These are phyloP conservation scores for Iphiclides podalirius DNA, from an alignment of 2,888 invertebrate genomes.

Conservation along the genomic window DNA sequence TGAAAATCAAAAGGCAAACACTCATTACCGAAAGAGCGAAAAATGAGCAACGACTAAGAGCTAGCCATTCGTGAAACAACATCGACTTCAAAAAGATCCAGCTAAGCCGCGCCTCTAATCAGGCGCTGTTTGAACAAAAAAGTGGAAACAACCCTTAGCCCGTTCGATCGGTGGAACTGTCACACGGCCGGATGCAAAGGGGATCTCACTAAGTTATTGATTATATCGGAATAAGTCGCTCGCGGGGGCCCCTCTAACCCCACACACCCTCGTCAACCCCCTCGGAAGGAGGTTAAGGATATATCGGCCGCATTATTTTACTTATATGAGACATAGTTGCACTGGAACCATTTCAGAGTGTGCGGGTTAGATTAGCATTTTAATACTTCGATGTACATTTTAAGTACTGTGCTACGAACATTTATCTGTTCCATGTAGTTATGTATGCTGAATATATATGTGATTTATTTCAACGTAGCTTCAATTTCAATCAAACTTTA, in stretches of 20 bases:
- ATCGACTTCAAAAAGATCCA: constrained; percentile 65
- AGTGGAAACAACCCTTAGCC: constrained; percentile 63
- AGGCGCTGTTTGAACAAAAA: constrained; percentile 75
- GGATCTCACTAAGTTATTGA: constrained; percentile 81
- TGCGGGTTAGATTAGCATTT: constrained; percentile 24
- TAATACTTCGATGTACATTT: constrained; percentile 7
- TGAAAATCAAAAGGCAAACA: constrained; percentile 48
- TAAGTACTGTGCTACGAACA: constrained; percentile 3
- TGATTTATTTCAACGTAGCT: too few species aligned
- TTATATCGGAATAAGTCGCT: constrained; percentile 80
- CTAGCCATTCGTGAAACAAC: constrained; percentile 59
- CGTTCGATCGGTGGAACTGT: constrained; percentile 73
- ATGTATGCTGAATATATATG: too few species aligned
- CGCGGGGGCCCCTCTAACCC: constrained; percentile 51
- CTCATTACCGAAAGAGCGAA: constrained; percentile 50
- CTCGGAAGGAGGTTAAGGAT: constrained; percentile 60
- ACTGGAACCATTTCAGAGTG: constrained; percentile 61
- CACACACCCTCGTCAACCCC: constrained; percentile 46
- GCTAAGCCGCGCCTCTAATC: constrained; percentile 65
- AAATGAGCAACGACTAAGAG: constrained; percentile 50
- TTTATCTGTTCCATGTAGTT: too few species aligned
- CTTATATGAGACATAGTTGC: constrained; percentile 78
- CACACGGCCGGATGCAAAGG: constrained; percentile 78
- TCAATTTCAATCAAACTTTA: too few species aligned
- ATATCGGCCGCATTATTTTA: constrained; percentile 79